phyloP scores from a whole-genome alignment of 2,113 vertebrate genomes.

The Phyllostomus hastatus region DNA sequence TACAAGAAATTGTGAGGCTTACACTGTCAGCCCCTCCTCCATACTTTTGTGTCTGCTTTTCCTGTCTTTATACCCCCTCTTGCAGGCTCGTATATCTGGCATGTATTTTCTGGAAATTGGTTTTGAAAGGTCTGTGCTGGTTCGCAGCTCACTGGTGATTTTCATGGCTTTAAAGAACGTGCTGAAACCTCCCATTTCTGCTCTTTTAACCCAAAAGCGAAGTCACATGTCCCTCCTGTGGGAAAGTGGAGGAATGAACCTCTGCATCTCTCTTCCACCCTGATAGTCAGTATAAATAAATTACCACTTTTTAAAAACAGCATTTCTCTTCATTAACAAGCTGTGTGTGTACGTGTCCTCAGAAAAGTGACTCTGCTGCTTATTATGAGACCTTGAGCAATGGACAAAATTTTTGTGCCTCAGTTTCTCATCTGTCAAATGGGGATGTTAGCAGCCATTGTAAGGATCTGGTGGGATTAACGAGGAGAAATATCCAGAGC shows the following conservation, averaged over 20 bases:
- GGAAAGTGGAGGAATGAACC: not conserved
- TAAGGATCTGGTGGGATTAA: not conserved
- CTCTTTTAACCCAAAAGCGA: not conserved
- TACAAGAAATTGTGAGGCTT: not conserved
- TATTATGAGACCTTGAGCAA: not conserved
- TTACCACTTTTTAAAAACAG: not conserved
- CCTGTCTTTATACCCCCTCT: accelerated
- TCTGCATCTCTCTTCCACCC: not conserved
- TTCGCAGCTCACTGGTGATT: not conserved
- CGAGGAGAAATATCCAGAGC: no score
- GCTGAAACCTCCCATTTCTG: not conserved
- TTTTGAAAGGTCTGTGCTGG: not conserved
- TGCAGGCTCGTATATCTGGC: accelerated
- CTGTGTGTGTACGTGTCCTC: not conserved
- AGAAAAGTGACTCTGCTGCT: not conserved
- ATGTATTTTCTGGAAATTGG: not conserved
- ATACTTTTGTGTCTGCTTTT: accelerated
- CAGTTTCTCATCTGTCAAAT: not conserved
- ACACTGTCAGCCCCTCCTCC: not conserved
- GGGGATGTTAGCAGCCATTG: not conserved
- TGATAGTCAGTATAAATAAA: not conserved
- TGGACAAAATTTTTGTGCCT: not conserved
- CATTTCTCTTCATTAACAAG: not conserved
- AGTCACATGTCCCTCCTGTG: no score
- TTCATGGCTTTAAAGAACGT: not conserved